Conservation (phyloP, 2,888 invertebrate species). For the Drepana falcataria region DNA sequence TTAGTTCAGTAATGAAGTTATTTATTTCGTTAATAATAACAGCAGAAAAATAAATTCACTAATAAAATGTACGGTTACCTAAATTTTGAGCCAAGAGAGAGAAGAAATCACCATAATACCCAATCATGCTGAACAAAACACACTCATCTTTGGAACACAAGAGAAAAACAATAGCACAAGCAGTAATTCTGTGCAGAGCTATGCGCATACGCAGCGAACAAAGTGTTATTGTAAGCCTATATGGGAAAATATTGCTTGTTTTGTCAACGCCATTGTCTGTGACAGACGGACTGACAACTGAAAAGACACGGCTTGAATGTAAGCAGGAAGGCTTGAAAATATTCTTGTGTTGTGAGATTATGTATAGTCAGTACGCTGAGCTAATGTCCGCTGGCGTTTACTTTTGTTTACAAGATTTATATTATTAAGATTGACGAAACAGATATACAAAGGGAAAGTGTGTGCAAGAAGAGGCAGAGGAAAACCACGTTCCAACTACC, state of each 20-base stretch:
- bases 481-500: too few relatives aligned
- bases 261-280: conserved; percentile 69
- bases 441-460: too few relatives aligned
- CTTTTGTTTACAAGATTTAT: not conserved
- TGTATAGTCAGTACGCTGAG: conserved; percentile 18
- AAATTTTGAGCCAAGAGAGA: too few relatives aligned
- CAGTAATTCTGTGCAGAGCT: conserved; percentile 37
- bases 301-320: conserved; percentile 72
- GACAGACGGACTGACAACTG: conserved; percentile 74
- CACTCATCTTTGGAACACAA: conserved; percentile 23
- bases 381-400: conserved; percentile 15
- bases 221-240: conserved; percentile 67
- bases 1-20: too few relatives aligned
- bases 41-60: too few relatives aligned
- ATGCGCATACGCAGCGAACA: conserved; percentile 42
- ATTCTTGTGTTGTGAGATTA: conserved; percentile 26
- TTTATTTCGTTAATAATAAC: too few relatives aligned
- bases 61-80: too few relatives aligned
- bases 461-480: too few relatives aligned
- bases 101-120: conserved; percentile 4
- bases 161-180: conserved; percentile 48
- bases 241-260: conserved; percentile 75
- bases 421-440: too few relatives aligned
- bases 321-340: conserved; percentile 45
- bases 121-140: conserved; percentile 3